phyloP scores from a whole-genome alignment of 1,140 invertebrate species.

The Apis dorsata region DNA sequence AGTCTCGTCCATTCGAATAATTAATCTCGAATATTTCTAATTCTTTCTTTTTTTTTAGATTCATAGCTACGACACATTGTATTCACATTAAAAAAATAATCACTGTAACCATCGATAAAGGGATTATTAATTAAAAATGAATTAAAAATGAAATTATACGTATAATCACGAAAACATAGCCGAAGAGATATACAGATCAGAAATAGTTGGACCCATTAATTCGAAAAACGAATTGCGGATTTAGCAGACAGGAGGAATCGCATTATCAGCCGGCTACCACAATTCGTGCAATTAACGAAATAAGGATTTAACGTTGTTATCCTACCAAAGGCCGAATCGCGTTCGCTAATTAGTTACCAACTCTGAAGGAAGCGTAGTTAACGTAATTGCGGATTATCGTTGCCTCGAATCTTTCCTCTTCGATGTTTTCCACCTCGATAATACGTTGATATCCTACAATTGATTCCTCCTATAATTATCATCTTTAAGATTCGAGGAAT shows the following conservation, averaged over 20 bases:
- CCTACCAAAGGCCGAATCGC: background rate
- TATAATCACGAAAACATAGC: too few species aligned
- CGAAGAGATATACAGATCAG: too few species aligned
- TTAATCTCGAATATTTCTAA: background rate
- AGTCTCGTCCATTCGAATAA: slow-evolving; percentile 31
- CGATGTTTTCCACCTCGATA: background rate
- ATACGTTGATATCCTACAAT: background rate
- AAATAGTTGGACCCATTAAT: background rate
- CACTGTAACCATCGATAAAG: too few species aligned
- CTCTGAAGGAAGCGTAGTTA: background rate
- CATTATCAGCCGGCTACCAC: slow-evolving; percentile 19
- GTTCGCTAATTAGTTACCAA: slow-evolving; percentile 14
- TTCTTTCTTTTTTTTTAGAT: too few species aligned
- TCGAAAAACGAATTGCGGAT: background rate
- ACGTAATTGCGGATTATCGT: slow-evolving; percentile 30
- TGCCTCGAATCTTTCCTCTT: background rate
- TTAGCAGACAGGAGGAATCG: background rate
- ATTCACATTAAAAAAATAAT: too few species aligned
- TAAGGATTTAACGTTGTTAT: slow-evolving; percentile 1
- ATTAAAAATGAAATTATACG: too few species aligned
- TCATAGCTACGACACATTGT: too few species aligned
- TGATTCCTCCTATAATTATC: background rate
- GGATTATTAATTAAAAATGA: too few species aligned
- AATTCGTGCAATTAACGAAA: slow-evolving; percentile 8
- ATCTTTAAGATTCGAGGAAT: background rate